phyloP scores from a whole-genome alignment of 2,888 invertebrate species.

The Anarsia innoxiella region DNA sequence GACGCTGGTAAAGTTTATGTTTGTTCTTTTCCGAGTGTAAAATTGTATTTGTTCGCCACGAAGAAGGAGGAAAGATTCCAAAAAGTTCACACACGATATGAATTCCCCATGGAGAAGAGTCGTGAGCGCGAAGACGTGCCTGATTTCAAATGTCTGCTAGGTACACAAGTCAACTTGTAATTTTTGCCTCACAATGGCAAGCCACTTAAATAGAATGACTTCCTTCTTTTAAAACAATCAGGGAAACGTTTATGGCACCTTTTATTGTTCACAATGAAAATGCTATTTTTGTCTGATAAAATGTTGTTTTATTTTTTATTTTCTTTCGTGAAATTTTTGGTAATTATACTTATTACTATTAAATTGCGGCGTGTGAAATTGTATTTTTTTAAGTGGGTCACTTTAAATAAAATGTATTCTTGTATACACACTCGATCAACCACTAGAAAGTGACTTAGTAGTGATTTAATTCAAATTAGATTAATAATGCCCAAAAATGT shows the following conservation, averaged over 20 bases:
- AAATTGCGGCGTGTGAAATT: no score
- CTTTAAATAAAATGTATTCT: no score
- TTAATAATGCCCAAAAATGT: no score
- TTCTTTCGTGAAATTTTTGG: no score
- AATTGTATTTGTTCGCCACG: constrained; percentile 18
- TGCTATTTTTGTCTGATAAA: background rate
- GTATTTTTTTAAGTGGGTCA: no score
- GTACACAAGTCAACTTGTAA: background rate
- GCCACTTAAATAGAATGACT: constrained; percentile 1
- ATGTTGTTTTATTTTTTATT: no score
- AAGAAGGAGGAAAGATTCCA: constrained; percentile 32
- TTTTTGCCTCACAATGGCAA: background rate
- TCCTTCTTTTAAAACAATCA: constrained; percentile 3
- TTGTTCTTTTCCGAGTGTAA: no score
- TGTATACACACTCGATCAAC: no score
- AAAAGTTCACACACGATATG: constrained; percentile 38
- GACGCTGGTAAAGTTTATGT: constrained; percentile 6
- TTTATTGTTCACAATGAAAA: constrained; percentile 1
- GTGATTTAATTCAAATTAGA: no score
- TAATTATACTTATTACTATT: no score
- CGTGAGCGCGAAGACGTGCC: constrained; percentile 22
- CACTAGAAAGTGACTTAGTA: no score
- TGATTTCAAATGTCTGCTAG: constrained; percentile 16
- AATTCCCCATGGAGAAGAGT: constrained; percentile 30
- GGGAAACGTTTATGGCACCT: background rate